These are phyloP conservation scores for Heliconius nattereri DNA, from an alignment of 1,140 invertebrate genomes.

Conservation along the genomic window DNA sequence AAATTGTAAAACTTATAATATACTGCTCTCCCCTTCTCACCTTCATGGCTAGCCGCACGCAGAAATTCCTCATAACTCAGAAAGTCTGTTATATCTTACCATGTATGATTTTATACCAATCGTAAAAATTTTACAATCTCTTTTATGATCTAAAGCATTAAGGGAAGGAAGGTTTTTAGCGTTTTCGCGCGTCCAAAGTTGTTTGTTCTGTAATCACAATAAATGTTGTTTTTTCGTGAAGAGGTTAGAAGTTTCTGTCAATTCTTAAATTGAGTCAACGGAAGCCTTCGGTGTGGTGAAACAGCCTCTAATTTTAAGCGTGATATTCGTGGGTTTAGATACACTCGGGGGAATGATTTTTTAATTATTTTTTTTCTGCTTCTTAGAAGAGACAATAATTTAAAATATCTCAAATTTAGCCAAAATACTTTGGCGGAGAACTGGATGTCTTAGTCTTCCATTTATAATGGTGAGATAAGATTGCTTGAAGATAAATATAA, in stretches of 20 bases:
- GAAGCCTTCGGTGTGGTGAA: no score
- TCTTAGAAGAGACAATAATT: no score
- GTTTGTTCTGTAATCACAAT: conserved; percentile 25
- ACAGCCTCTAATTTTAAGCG: no score
- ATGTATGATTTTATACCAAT: conserved; percentile 27
- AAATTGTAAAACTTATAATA: background rate
- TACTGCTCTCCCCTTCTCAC: background rate
- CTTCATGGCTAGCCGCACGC: background rate
- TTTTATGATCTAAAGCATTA: conserved; percentile 22
- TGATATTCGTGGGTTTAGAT: no score
- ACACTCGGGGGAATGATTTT: no score
- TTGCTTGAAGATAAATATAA: no score
- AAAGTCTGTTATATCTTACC: conserved; percentile 16
- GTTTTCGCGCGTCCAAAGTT: conserved; percentile 8
- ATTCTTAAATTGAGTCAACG: no score
- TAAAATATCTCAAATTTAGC: no score
- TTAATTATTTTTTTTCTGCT: no score
- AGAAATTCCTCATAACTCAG: conserved; percentile 17
- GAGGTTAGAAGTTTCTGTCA: background rate
- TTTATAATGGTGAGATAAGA: no score
- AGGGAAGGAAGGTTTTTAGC: conserved; percentile 3
- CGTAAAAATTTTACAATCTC: conserved; percentile 32
- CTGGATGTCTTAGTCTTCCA: no score
- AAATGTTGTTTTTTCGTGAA: conserved; percentile 9
- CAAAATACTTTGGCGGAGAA: no score